Base-by-base conservation (phyloP, 1,140 invertebrate genomes). In the Anoplolepis gracilipes region DNA sequence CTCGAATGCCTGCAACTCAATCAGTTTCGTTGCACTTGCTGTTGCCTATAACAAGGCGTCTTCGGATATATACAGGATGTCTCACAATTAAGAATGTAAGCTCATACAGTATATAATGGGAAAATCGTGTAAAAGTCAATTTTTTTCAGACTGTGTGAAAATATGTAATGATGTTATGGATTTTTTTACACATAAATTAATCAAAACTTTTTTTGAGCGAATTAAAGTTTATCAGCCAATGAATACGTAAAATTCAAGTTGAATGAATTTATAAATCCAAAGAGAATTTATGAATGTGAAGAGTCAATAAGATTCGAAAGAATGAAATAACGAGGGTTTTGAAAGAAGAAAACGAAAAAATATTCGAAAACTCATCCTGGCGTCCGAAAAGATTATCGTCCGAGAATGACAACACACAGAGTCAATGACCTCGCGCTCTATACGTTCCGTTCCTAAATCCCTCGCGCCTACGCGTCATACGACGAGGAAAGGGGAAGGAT, bases 31-130 rank as follows among this genome's bases (percentile, higher is more conserved):
- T n/a, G 55, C 19, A 72, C 13, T 72, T 39, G 30, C 1, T 30
- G 67, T 82, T 82, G 78, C 78, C 67, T 82, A 13, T n/a, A 19
- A 46, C 28, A 42, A 72, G 78, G 78, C 78, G 78, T 33, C 49
- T 55, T 36, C 2, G 30, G 57, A 10, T 55, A 7, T 28, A 16
- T 25, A 69, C 16, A 25, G 16, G 30, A 16, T 33, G 30, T 79
- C 33, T 16, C 33, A 10, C 6, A 42, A 39, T 57, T 57, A 57
- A 13, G 11, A 59, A 59, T 30, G 6, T 16, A 30, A 16, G 1
- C 25, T 59, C 22, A 13, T 10, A 11, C 5, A 1, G 7, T 25
- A 7, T n/a, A 36, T 22, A 57, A 57, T 57, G 22, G 25, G 11
- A 46, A 46, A n/a, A n/a, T 46, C 42, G 42, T 55, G 30, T 22